Conservation (phyloP, 2,113 vertebrate species). For the Ceratotherium simum region DNA sequence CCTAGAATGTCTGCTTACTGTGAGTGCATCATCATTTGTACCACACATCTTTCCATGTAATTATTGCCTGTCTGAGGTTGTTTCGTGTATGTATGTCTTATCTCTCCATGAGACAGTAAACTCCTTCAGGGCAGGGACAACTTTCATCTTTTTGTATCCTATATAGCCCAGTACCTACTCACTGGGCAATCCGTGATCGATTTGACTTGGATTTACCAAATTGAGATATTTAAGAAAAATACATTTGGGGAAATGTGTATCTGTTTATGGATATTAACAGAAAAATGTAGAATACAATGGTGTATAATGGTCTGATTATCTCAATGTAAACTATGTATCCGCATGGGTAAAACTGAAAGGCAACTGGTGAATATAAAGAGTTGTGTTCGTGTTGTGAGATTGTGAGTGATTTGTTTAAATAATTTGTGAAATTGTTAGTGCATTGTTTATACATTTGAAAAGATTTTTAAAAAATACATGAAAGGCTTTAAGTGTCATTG, state of each 20-base stretch:
- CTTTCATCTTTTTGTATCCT: background rate
- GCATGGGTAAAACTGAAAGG: background rate
- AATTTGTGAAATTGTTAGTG: background rate
- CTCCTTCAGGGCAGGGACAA: background rate
- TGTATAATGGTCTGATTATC: background rate
- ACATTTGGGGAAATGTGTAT: background rate
- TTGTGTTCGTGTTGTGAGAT: background rate
- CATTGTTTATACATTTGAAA: background rate
- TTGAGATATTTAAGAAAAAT: background rate
- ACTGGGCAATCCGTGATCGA: background rate
- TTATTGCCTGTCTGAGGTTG: background rate
- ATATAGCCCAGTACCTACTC: background rate
- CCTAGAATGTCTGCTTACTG: background rate
- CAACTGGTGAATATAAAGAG: background rate
- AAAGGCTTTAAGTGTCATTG: background rate
- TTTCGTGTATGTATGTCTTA: background rate
- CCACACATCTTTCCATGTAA: background rate
- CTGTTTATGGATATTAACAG: background rate
- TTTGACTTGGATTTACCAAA: background rate
- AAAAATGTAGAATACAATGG: background rate
- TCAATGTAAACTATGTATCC: background rate
- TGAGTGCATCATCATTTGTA: background rate
- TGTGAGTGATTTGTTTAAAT: background rate
- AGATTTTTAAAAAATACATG: background rate
- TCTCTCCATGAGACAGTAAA: background rate